Base-by-base conservation (phyloP, 2,888 invertebrate genomes). In the Yponomeuta cagnagella region DNA sequence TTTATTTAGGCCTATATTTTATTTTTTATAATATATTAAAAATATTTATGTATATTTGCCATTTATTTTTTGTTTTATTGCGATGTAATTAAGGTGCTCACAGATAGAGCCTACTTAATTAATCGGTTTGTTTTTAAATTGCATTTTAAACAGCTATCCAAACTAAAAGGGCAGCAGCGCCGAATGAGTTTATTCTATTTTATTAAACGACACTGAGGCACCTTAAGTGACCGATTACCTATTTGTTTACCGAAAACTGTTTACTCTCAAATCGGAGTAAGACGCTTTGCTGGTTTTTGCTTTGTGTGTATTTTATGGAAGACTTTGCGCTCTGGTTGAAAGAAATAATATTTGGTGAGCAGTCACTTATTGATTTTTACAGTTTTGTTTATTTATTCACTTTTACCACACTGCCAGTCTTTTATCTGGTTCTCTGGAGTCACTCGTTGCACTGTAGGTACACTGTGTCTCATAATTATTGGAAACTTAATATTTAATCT, bases 211-310 rank as follows among this genome's bases (percentile, higher is more conserved):
- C 86, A 84, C 77, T 79, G 80, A 58, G 82, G 83, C 84, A 83
- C 83, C 82, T 84, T 83, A 85, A 84, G 81, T 81, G 82, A 75
- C 2, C 81, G 86, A 88, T 89, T 87, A 89, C 86, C 85, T 89
- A 85, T 88, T 90, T 88, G 85, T 81, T 81, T 83, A 85, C 84
- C 77, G 76, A 82, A 84, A 85, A 81, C 74, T 75, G 79, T 83
- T 84, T 85, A 79, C 79, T 81, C 81, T 81, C 79, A 70, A 80
- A 79, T 77, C 74, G 69, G 74, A 77, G 73, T 76, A 74, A 76
- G 75, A 76, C 79, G 76, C 78, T 80, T 79, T 77, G 76, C 74
- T 73, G 73, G 76, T 76, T 67, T 63, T 74, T 75, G 75, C 3
- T 15, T 58, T 58, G 52, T 58, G 12, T 58, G 15, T 58, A 15